Percentiles rank a stretch among this genome's conserved stretches.
phyloP scores from a whole-genome alignment of 2,113 vertebrate species.

The Hipposideros armiger region DNA sequence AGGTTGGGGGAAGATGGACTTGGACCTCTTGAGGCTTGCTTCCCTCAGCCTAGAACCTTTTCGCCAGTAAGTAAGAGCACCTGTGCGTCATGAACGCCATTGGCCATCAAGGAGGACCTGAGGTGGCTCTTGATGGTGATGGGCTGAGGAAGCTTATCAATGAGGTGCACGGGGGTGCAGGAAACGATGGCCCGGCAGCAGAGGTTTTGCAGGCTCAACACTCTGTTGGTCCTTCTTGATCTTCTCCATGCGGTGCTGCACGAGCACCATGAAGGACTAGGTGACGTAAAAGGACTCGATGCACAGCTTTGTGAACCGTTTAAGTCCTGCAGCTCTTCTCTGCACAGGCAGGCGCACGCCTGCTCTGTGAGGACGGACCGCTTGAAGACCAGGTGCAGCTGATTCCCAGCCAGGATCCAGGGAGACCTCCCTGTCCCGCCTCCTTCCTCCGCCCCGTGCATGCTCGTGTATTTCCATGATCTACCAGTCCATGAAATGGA shows the following conservation, averaged over 20 bases:
- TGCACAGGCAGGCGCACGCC: constrained; percentile 92
- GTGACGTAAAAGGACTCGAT: not conserved
- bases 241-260: constrained; percentile 97
- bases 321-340: constrained; percentile 96
- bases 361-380: constrained; percentile 94
- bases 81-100: constrained; percentile 97
- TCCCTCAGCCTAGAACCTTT: constrained; percentile 81
- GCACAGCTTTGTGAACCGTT: constrained; percentile 93
- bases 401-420: constrained; percentile 94
- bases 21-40: constrained; percentile 95
- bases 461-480: constrained; percentile 95
- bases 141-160: constrained; percentile 93
- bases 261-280: constrained; percentile 92
- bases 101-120: constrained; percentile 97
- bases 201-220: constrained; percentile 96
- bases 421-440: constrained; percentile 87
- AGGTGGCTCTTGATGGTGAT: constrained; percentile 97
- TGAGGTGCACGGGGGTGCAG: constrained; percentile 94
- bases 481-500: constrained; percentile 95
- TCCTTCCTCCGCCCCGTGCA: constrained; percentile 84
- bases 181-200: constrained; percentile 96
- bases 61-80: constrained; percentile 93
- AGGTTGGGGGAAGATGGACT: constrained; percentile 93
- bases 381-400: constrained; percentile 95
- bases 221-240: constrained; percentile 96